Conservation (phyloP, 2,888 invertebrate genomes). For the Frankliniella fusca region DNA sequence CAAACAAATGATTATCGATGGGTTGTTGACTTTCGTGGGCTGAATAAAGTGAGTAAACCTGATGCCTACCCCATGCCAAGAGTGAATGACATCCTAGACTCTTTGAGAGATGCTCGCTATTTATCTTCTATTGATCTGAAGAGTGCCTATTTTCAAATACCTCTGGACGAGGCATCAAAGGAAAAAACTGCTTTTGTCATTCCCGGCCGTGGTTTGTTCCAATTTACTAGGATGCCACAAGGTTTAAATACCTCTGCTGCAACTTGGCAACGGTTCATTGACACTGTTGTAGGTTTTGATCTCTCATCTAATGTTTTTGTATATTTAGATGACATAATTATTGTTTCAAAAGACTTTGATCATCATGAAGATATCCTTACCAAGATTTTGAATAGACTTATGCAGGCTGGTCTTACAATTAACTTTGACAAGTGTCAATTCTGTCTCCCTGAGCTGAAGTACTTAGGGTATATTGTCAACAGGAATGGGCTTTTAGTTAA, state of each 20-base stretch:
- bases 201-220: not conserved
- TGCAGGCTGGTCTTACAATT: slow-evolving; percentile 39
- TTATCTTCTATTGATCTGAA: not conserved
- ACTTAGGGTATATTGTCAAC: no score
- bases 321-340: slow-evolving; percentile 41
- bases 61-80: slow-evolving; percentile 15
- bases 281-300: slow-evolving; percentile 31
- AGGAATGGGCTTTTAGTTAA: no score
- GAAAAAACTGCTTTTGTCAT: slow-evolving; percentile 30
- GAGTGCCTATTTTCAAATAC: slow-evolving; percentile 26
- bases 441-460: no score
- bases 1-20: not conserved
- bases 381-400: slow-evolving; percentile 36
- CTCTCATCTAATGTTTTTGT: slow-evolving; percentile 37
- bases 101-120: not conserved
- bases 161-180: not conserved
- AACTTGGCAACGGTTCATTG: slow-evolving; percentile 34
- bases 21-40: not conserved
- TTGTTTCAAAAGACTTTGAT: slow-evolving; percentile 38
- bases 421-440: slow-evolving; percentile 35
- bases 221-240: slow-evolving; percentile 1
- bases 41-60: not conserved
- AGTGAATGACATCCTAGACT: slow-evolving; percentile 3
- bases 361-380: slow-evolving; percentile 38
- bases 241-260: not conserved